Evolutionary conservation across 2,797 vertebrate genomes (phyloP), one percentile per base, ranked within the genome.

Genomic region (Arremon aurantiirostris): DNA sequence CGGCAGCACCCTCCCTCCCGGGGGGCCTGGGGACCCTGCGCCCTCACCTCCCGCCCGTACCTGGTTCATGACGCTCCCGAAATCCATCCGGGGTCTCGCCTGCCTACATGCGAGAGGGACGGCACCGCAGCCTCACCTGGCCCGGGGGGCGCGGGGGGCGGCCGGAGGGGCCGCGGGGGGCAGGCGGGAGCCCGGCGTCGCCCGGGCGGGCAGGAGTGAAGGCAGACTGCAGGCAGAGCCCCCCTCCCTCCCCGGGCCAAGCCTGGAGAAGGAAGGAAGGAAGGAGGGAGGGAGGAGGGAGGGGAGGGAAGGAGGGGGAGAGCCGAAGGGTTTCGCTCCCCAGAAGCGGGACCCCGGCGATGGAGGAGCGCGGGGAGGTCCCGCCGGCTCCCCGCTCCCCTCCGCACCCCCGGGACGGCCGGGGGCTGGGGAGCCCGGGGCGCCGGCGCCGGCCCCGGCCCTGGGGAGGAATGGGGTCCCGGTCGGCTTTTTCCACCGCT

Each of bases 11-110:
- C n/a, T 28, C 24, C 5, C 9, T 3, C 6, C 19, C 11, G 27
- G 26, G 49, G 63, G 26, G 30, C 32, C 30, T 35, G 55, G 22
- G 63, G 77, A 91, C 89, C 88, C 84, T 12, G 22, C 35, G 42
- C 69, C 64, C 59, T 53, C 87, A 13, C 47, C 21, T n/a, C 42
- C 49, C 44, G 12, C 79, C 64, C 39, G 28, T 97, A 97, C 96
- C 96, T 97, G 95, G 73, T 81, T 97, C 96, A 97, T 97, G 90
- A 96, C 86, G 86, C 96, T 97, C 89, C 95, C 96, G 85, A 96
- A 97, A 96, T 96, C 96, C 96, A 97, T 96, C 83, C 90, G 95
- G 93, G 88, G 71, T 88, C 90, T 89, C 87, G 57, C 53, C 81
- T 92, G 83, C 93, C 79, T 73, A 86, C 93, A 95, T 93, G 76